Conservation (phyloP, 1,140 invertebrate genomes). For the Dreissena polymorpha region DNA sequence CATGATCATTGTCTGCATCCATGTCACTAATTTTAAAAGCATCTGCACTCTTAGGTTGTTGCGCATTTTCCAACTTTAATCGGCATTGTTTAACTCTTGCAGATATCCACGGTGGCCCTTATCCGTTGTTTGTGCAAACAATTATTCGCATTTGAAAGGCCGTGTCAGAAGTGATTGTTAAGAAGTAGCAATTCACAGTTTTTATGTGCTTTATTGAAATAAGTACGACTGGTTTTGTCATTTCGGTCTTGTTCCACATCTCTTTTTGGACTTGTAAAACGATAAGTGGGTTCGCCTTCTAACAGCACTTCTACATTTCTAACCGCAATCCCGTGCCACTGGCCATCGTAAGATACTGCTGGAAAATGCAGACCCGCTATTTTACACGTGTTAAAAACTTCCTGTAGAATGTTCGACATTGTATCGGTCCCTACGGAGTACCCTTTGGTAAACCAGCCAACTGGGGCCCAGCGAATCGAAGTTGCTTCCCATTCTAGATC, state of each 20-base stretch:
- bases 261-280: conserved; percentile 29
- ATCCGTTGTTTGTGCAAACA: conserved; percentile 5
- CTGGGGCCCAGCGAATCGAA: neutral
- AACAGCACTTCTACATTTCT: too few relatives aligned
- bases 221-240: conserved; percentile 1
- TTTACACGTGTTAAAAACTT: neutral
- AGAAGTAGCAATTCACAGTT: neutral
- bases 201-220: neutral
- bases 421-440: neutral
- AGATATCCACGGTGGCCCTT: neutral
- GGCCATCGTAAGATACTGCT: conserved; percentile 40
- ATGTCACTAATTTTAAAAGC: too few relatives aligned
- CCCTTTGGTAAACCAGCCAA: conserved; percentile 35
- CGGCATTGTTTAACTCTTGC: neutral
- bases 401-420: conserved; percentile 15
- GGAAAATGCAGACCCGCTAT: conserved; percentile 22
- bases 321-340: conserved; percentile 24
- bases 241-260: conserved; percentile 17
- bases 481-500: neutral
- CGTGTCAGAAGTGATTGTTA: neutral
- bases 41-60: too few relatives aligned
- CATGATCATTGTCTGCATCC: too few relatives aligned
- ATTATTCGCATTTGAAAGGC: neutral
- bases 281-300: conserved; percentile 7
- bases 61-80: too few relatives aligned